Conservation (phyloP, 1,140 invertebrate species). For the Ostrea edulis region DNA sequence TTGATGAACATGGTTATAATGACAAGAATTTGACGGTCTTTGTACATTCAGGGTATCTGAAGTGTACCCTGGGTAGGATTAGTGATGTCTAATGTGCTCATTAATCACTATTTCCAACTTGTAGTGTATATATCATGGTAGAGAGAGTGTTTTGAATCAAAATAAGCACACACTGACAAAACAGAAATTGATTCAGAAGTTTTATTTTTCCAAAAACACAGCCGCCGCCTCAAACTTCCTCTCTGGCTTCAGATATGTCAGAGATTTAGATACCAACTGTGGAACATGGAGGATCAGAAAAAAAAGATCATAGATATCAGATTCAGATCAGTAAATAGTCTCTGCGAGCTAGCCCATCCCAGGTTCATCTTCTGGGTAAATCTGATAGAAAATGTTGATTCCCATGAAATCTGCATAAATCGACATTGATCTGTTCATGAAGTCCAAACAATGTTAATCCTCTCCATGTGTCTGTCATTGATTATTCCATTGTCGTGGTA, state of each 20-base stretch:
- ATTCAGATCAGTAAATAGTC: background rate
- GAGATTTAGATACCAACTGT: background rate
- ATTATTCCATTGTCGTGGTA: background rate
- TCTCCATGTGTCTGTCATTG: background rate
- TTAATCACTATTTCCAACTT: background rate
- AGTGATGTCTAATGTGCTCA: background rate
- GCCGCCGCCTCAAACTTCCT: background rate
- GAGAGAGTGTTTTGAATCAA: slow-evolving; percentile 1
- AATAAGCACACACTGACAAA: background rate
- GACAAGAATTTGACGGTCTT: background rate
- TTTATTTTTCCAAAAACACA: background rate
- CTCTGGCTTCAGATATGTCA: background rate
- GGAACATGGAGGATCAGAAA: background rate
- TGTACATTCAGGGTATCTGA: background rate
- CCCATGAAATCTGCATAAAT: slow-evolving; percentile 35
- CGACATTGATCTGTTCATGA: slow-evolving; percentile 16
- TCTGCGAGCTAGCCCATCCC: background rate
- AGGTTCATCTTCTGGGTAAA: slow-evolving; percentile 19
- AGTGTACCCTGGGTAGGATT: background rate
- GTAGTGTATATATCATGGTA: background rate
- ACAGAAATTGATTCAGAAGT: background rate
- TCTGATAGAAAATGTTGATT: slow-evolving; percentile 10
- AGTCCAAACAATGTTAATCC: background rate
- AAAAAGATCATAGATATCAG: background rate
- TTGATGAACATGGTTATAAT: background rate